These are phyloP conservation scores for Agrochola litura DNA, from an alignment of 2,888 invertebrate species.

Conservation along the genomic window DNA sequence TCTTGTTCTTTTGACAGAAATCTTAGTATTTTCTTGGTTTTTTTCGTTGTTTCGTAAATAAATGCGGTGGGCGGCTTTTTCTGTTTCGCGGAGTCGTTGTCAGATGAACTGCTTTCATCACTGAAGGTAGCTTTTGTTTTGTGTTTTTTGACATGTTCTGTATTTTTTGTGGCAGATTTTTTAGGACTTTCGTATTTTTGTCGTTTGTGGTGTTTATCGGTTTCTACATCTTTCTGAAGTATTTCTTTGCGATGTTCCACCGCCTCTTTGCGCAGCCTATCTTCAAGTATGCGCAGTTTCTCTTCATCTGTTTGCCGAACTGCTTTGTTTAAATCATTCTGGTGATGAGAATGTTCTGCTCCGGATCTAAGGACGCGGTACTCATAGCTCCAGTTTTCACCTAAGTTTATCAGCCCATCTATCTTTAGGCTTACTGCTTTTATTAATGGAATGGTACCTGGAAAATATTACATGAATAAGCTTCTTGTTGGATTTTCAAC, in stretches of 20 bases:
- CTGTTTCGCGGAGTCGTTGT: not conserved
- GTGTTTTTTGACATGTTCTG: not conserved
- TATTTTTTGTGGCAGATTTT: not conserved
- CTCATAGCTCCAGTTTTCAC: slow-evolving; percentile 73
- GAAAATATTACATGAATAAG: slow-evolving; percentile 10
- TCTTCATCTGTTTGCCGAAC: not conserved
- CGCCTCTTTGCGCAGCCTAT: not conserved
- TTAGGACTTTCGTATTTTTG: not conserved
- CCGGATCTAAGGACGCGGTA: slow-evolving; percentile 47
- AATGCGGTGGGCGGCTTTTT: not conserved
- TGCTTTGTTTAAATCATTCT: not conserved
- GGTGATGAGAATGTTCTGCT: not conserved
- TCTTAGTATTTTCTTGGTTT: not conserved
- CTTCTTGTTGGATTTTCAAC: not conserved
- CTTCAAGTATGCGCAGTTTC: not conserved
- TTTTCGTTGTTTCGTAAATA: not conserved
- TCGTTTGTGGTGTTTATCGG: not conserved
- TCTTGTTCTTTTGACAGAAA: not conserved
- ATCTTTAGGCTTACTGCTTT: slow-evolving; percentile 66
- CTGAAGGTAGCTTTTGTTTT: not conserved
- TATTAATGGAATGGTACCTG: slow-evolving; percentile 31
- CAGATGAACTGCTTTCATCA: not conserved
- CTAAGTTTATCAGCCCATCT: slow-evolving; percentile 72
- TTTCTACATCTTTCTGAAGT: not conserved
- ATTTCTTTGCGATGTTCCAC: not conserved